Base-by-base conservation (phyloP, 1,140 invertebrate genomes). In the Mesaphorura yosii region DNA sequence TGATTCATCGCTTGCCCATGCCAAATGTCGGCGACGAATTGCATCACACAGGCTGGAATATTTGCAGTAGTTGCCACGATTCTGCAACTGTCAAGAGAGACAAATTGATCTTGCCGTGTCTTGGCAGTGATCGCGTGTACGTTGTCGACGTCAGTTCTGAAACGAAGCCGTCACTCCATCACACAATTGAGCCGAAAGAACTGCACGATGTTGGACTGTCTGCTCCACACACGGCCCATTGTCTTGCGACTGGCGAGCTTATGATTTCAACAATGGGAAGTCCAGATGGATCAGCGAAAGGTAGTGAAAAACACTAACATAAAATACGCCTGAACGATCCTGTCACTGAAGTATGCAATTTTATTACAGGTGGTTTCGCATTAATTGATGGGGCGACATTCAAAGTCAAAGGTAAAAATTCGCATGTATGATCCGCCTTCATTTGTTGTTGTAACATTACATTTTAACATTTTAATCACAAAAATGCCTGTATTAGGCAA, bases 11-110 rank as follows among this genome's bases (percentile, higher is more conserved):
- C 42, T 74, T 88, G 0, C 75, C 80, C 53, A 83, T 91, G 64
- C 79, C 80, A n/a, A 69, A 83, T 48, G 65, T 75, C 4, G 84
- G 81, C 1, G 88, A 98, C 66, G 93, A 98, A 69, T 67, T 98
- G 0, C 93, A 98, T 67, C 93, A 97, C 67, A 84, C 80, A 17
- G 93, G 92, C 0, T 97, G 92, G 92, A 97, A 97, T 66, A 78
- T 88, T 7, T 98, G 93, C 67, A 52, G 88, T 58, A 92, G 88
- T 70, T 95, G 90, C 68, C 74, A 81, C 67, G 73, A 74, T 39
- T 79, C 82, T 57, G 64, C 72, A 0, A 71, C 74, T 0, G 75
- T 79, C 12, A 78, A 78, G 53, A 71, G 90, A 27, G 77, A 89
- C 65, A 79, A 82, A 23, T 66, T 98, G 15, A 78, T 98, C 10